A percentile compares a stretch with the other conserved stretches of the same genome.
Conservation (phyloP, 1,140 invertebrate species). For the Temnothorax longispinosus region DNA sequence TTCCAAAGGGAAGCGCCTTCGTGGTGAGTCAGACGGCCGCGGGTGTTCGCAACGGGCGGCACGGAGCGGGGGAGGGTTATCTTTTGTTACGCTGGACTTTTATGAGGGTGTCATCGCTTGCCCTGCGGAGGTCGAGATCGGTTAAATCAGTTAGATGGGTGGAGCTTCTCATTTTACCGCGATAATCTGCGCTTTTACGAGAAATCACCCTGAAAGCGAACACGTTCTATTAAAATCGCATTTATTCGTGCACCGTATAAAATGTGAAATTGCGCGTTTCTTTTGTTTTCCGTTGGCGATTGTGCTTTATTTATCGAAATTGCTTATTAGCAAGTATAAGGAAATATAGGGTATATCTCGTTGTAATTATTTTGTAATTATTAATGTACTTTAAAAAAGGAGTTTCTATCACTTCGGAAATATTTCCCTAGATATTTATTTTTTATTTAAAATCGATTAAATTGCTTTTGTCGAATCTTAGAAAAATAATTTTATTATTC, state of each 20-base stretch:
- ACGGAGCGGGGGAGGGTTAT: background rate
- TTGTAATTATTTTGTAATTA: background rate
- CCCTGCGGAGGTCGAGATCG: slow-evolving; percentile 7
- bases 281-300: background rate
- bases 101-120: background rate
- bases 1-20: slow-evolving; percentile 87
- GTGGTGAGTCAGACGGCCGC: slow-evolving; percentile 84
- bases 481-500: background rate
- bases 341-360: background rate
- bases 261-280: background rate
- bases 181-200: slow-evolving; percentile 1
- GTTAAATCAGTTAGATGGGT: background rate
- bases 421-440: background rate
- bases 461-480: background rate
- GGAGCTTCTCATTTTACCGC: background rate
- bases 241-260: background rate
- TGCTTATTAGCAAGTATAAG: background rate
- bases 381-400: background rate
- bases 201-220: background rate
- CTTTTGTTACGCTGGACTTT: slow-evolving; percentile 34
- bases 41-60: background rate
- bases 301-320: background rate
- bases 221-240: background rate
- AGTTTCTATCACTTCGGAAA: background rate
- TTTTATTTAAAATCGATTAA: background rate